A percentile compares a stretch with the other conserved stretches of the same genome.
Conservation (phyloP, 2,888 invertebrate species). For the Apodemia duryi region DNA sequence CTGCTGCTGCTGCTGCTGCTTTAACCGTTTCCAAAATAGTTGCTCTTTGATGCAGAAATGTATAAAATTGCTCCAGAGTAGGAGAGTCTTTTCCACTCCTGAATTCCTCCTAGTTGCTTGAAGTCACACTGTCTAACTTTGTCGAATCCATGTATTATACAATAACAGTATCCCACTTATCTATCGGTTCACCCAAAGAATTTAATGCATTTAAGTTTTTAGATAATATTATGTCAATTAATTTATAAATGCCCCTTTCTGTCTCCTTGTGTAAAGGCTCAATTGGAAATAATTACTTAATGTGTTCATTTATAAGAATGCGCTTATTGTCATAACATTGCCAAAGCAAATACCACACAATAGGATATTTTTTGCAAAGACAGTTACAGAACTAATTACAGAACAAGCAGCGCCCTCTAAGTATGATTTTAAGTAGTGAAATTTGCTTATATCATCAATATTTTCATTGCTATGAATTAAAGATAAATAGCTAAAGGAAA, state of each 20-base stretch:
- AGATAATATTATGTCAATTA: no score
- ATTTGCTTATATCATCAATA: no score
- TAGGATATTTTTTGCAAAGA: conserved; percentile 19
- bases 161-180: no score
- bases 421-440: no score
- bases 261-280: conserved; percentile 24
- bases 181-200: no score
- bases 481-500: no score
- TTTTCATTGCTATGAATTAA: no score
- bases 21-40: conserved; percentile 22
- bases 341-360: conserved; percentile 26
- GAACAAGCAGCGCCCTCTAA: no score
- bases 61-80: conserved; percentile 22
- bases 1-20: neutral
- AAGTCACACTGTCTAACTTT: conserved; percentile 14
- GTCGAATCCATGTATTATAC: no score
- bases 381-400: no score
- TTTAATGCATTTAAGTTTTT: no score
- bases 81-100: conserved; percentile 20
- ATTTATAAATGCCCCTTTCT: conserved; percentile 18
- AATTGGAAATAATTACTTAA: conserved; percentile 25
- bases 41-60: conserved; percentile 24
- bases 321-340: conserved; percentile 26
- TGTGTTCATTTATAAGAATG: conserved; percentile 27
- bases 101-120: conserved; percentile 25